Percentiles rank a stretch among this genome's conserved stretches.
Evolutionary conservation across 2,888 invertebrate species (phyloP).

Genomic region (Epirrhoe tristata): DNA sequence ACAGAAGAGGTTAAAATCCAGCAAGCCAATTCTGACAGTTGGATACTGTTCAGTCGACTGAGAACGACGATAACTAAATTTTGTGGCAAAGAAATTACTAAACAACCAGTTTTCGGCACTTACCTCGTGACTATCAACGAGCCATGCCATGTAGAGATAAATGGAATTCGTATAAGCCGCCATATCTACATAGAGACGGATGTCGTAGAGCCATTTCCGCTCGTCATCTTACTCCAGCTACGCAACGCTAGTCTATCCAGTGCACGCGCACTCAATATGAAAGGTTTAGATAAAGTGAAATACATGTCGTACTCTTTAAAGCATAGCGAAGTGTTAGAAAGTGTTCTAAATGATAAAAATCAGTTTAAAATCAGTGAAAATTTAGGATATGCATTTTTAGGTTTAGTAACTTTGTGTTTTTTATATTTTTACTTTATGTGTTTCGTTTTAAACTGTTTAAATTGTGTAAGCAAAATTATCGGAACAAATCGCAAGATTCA

Average conservation of each 20-base stretch:
- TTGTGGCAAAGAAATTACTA: no score
- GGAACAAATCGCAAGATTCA: conserved; percentile 9
- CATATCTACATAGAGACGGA: conserved; percentile 8
- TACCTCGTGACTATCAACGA: conserved; percentile 8
- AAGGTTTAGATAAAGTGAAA: conserved; percentile 4
- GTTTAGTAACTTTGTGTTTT: background rate
- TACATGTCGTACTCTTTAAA: conserved; percentile 4
- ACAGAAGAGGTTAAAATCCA: no score
- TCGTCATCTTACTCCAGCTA: background rate
- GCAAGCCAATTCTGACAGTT: no score
- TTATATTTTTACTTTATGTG: background rate
- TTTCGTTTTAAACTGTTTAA: background rate
- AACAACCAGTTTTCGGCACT: background rate
- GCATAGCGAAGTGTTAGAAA: conserved; percentile 9
- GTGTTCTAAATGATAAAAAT: background rate
- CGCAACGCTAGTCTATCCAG: conserved; percentile 1
- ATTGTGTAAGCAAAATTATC: conserved; percentile 4
- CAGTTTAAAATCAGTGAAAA: conserved; percentile 1
- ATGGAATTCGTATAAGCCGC: background rate
- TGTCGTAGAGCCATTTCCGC: background rate
- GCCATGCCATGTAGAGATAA: conserved; percentile 4
- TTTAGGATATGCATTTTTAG: background rate
- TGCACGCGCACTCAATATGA: conserved; percentile 9
- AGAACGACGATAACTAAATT: no score
- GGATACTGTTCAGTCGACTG: no score